These are phyloP conservation scores for Hirudinaria manillensis DNA, from an alignment of 2,888 invertebrate genomes.

Conservation along the genomic window DNA sequence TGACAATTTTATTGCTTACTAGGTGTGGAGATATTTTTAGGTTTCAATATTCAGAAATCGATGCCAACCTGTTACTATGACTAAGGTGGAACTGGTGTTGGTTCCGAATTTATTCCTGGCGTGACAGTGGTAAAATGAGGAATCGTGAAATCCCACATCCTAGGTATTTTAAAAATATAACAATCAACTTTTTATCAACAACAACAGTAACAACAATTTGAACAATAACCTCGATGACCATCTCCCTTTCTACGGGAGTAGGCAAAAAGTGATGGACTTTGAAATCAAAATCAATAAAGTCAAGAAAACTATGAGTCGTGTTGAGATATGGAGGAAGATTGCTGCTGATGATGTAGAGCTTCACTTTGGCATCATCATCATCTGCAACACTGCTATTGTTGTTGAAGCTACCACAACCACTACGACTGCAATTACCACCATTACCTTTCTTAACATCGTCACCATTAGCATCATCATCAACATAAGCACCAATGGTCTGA, in stretches of 20 bases:
- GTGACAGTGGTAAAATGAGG: constrained; percentile 20
- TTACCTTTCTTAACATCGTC: constrained; percentile 5
- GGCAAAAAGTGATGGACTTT: background rate
- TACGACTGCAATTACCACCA: background rate
- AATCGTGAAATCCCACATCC: constrained; percentile 10
- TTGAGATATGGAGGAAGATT: background rate
- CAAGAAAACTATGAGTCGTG: background rate
- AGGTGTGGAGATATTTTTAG: too few species aligned
- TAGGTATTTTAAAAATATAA: background rate
- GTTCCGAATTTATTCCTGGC: constrained; percentile 21
- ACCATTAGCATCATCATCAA: constrained; percentile 14
- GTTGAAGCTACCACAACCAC: too few species aligned
- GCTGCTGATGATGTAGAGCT: background rate
- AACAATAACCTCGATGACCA: background rate
- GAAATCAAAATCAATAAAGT: background rate
- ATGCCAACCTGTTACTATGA: constrained; percentile 17
- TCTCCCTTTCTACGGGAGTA: background rate
- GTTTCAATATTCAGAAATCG: too few species aligned
- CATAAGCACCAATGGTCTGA: background rate
- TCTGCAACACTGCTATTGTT: too few species aligned
- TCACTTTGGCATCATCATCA: too few species aligned
- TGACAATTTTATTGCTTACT: too few species aligned
- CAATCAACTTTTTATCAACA: background rate
- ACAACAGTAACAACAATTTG: too few species aligned
- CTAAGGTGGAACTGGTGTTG: constrained; percentile 18